phyloP scores from a whole-genome alignment of 2,113 vertebrate genomes.

The Heterotilapia buettikoferi region DNA sequence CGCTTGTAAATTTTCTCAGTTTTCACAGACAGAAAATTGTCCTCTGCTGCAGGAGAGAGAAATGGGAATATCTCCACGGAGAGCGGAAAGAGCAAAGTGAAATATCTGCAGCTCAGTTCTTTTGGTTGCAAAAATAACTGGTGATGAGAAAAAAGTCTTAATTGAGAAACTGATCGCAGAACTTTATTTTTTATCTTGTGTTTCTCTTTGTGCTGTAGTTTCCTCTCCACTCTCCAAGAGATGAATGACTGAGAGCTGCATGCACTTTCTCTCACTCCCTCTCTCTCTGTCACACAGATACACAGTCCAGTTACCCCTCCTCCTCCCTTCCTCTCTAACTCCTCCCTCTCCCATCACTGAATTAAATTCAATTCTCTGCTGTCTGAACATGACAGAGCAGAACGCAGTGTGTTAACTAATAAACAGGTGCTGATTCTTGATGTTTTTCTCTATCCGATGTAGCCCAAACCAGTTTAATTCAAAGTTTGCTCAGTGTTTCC shows the following conservation, averaged over 20 bases:
- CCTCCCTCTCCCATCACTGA: constrained; percentile 46
- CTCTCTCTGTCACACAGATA: constrained; percentile 1
- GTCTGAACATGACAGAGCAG: constrained; percentile 31
- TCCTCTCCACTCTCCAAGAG: constrained; percentile 58
- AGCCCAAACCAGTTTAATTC: accelerated
- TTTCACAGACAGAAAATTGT: not conserved
- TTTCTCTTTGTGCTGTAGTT: constrained; percentile 47
- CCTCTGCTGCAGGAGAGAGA: not conserved
- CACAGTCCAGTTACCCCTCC: constrained; percentile 23
- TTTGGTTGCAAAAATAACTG: not conserved
- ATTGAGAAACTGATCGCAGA: not conserved
- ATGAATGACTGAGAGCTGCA: constrained; percentile 69
- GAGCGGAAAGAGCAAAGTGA: not conserved
- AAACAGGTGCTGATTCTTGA: not conserved
- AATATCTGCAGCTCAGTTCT: not conserved
- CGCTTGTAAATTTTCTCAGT: not conserved
- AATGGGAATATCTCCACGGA: not conserved
- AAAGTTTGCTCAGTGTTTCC: not conserved
- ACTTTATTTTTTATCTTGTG: not conserved
- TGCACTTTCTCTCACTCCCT: constrained; percentile 70
- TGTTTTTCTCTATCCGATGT: not conserved
- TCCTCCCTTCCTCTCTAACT: not conserved
- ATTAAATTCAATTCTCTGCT: constrained; percentile 4
- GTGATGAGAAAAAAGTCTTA: not conserved
- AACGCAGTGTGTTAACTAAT: not conserved